A percentile compares a stretch with the other conserved stretches of the same genome.
phyloP scores from a whole-genome alignment of 2,888 invertebrate genomes.

The Drosophila greeni region DNA sequence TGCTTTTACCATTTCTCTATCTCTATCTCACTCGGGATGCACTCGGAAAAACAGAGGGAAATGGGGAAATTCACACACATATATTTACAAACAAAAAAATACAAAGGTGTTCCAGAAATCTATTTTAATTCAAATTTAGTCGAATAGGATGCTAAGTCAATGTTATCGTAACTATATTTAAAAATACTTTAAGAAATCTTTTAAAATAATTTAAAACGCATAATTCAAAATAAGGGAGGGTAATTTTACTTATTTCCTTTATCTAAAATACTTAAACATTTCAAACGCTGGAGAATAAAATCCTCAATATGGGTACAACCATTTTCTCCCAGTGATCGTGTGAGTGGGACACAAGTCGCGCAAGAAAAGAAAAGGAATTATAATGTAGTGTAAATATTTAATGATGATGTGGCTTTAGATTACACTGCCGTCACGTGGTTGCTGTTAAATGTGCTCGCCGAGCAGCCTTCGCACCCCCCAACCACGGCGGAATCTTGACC shows the following conservation, averaged over 20 bases:
- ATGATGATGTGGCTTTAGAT: conserved; percentile 70
- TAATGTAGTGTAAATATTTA: conserved; percentile 74
- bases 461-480: conserved; percentile 18
- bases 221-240: not conserved
- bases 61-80: too few relatives aligned
- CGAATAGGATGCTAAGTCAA: too few relatives aligned
- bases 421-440: conserved; percentile 59
- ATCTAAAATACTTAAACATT: not conserved
- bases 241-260: too few relatives aligned
- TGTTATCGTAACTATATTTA: too few relatives aligned
- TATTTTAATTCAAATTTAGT: too few relatives aligned
- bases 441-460: conserved; percentile 58
- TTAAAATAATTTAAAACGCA: too few relatives aligned
- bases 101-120: not conserved
- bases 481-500: conserved; percentile 14
- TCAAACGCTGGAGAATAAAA: not conserved
- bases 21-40: conserved; percentile 2
- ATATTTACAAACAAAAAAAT: not conserved
- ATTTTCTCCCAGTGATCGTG: conserved; percentile 19
- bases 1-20: not conserved
- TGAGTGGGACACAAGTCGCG: conserved; percentile 50
- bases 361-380: conserved; percentile 56
- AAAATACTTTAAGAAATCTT: too few relatives aligned
- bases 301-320: not conserved
- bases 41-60: not conserved